These are phyloP conservation scores for Charaxes varanes DNA, from an alignment of 1,140 invertebrate genomes.

Conservation along the genomic window DNA sequence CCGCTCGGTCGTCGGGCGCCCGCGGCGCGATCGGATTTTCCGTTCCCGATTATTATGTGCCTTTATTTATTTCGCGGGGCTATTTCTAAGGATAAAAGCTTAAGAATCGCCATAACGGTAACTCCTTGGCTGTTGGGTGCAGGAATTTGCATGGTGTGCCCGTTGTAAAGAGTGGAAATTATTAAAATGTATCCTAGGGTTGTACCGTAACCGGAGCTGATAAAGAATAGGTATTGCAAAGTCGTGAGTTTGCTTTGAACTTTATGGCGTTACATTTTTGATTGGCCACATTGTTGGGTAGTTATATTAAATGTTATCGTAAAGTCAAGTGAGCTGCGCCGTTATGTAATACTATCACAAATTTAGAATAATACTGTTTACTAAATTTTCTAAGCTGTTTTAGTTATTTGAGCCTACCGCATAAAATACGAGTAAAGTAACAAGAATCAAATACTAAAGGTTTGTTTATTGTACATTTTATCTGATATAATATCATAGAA, in stretches of 20 bases:
- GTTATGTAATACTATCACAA: no score
- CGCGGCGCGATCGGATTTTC: conserved; percentile 50
- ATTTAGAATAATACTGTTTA: no score
- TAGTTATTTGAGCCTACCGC: no score
- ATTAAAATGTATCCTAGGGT: conserved; percentile 66
- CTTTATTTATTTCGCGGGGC: conserved; percentile 57
- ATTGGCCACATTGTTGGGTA: no score
- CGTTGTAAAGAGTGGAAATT: conserved; percentile 50
- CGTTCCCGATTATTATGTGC: conserved; percentile 45
- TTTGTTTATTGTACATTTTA: no score
- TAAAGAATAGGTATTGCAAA: conserved; percentile 56
- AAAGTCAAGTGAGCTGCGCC: no score
- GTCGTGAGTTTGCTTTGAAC: conserved; percentile 55
- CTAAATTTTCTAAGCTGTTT: no score
- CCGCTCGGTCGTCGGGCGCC: conserved; percentile 13
- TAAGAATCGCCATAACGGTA: conserved; percentile 51
- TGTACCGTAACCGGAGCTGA: conserved; percentile 43
- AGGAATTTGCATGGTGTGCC: conserved; percentile 58
- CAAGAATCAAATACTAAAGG: no score
- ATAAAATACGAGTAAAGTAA: no score
- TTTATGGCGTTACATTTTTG: conserved; percentile 57
- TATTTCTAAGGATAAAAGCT: conserved; percentile 35
- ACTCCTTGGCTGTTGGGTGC: conserved; percentile 28
- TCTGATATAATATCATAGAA: no score
- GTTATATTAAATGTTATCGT: no score